phyloP scores from a whole-genome alignment of 2,888 invertebrate genomes.

The Ptilodon capucinus region DNA sequence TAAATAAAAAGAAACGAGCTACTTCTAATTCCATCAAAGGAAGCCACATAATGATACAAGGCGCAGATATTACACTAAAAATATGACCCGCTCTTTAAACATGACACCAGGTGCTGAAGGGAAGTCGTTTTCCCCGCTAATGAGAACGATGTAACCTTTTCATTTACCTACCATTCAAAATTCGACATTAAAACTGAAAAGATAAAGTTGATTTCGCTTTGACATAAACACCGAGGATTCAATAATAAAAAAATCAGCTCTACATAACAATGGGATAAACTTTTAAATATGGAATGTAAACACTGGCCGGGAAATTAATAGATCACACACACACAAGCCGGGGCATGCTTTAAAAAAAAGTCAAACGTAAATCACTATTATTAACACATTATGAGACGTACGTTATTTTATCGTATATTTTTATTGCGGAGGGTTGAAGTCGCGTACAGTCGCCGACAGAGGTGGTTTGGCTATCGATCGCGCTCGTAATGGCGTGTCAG shows the following conservation, averaged over 20 bases:
- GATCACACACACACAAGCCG: slow-evolving; percentile 20
- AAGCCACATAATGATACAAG: slow-evolving; percentile 1
- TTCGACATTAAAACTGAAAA: slow-evolving; percentile 7
- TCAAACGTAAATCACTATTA: slow-evolving; percentile 25
- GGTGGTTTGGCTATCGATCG: slow-evolving; percentile 35
- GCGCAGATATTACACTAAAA: slow-evolving; percentile 8
- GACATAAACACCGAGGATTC: slow-evolving; percentile 8
- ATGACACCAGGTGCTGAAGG: slow-evolving; percentile 19
- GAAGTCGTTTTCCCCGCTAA: slow-evolving; percentile 30
- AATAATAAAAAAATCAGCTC: slow-evolving; percentile 12
- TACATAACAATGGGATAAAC: slow-evolving; percentile 7
- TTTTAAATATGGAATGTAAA: slow-evolving; percentile 10
- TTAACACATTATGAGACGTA: slow-evolving; percentile 34
- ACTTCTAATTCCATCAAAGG: background rate
- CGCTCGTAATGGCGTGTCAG: slow-evolving; percentile 18
- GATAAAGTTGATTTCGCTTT: slow-evolving; percentile 13
- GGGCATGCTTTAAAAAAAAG: slow-evolving; percentile 23
- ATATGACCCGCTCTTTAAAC: slow-evolving; percentile 7
- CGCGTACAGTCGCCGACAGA: slow-evolving; percentile 33
- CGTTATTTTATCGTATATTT: slow-evolving; percentile 50
- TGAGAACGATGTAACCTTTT: slow-evolving; percentile 16
- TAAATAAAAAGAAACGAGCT: background rate
- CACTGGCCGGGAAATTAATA: slow-evolving; percentile 8
- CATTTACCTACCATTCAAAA: slow-evolving; percentile 4
- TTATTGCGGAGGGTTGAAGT: slow-evolving; percentile 18